Evolutionary conservation across 1,140 invertebrate genomes (phyloP).

Genomic region (Hylyphantes graminicola): DNA sequence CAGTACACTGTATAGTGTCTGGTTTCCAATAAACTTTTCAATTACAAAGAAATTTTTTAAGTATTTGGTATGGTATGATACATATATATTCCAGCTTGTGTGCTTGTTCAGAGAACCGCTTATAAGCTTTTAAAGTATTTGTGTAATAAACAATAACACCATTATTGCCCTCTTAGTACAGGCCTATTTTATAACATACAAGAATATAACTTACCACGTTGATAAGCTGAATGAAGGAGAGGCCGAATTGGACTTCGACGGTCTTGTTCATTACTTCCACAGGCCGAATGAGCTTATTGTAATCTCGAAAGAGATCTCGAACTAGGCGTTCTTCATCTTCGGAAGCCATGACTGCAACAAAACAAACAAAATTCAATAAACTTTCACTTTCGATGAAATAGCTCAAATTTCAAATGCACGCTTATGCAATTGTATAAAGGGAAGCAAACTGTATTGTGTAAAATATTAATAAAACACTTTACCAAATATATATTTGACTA

Average conservation of each 20-base stretch:
- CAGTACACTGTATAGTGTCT: no score
- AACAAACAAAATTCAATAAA: background rate
- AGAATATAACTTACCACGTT: slow-evolving; percentile 87
- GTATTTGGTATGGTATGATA: no score
- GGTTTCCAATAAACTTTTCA: no score
- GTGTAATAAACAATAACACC: no score
- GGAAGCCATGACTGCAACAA: slow-evolving; percentile 72
- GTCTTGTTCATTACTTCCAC: slow-evolving; percentile 98
- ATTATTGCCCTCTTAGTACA: background rate
- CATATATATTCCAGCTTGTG: no score
- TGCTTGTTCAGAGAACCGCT: no score
- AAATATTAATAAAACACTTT: no score
- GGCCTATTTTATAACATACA: background rate
- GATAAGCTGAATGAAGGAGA: slow-evolving; percentile 98
- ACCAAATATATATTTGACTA: no score
- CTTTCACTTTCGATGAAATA: background rate
- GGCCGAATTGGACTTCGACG: slow-evolving; percentile 93
- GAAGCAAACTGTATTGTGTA: no score
- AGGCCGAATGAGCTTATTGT: slow-evolving; percentile 98
- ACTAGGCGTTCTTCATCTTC: slow-evolving; percentile 97
- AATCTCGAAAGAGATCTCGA: slow-evolving; percentile 95
- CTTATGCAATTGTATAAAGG: no score
- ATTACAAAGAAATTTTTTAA: background rate
- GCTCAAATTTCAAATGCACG: no score
- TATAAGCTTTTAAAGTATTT: no score